Conservation (phyloP, 2,888 invertebrate genomes). For the Loripinus fragilis region DNA sequence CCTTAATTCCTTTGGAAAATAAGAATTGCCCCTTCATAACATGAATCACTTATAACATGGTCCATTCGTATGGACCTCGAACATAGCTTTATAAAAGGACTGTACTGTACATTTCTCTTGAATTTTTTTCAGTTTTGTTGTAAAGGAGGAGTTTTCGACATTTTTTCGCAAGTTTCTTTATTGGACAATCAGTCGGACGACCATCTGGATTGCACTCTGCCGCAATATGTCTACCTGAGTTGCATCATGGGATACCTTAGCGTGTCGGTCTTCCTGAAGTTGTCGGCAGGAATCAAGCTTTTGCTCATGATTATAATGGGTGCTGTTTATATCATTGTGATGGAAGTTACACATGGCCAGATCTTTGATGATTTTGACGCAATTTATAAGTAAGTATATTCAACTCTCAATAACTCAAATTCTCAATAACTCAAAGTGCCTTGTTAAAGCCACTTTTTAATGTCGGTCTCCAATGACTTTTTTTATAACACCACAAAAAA, state of each 20-base stretch:
- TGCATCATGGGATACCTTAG: conserved; percentile 93
- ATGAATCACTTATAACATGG: too few species aligned
- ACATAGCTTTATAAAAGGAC: too few species aligned
- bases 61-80: too few species aligned
- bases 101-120: too few species aligned
- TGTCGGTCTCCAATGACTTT: too few species aligned
- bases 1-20: too few species aligned
- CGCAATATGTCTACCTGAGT: conserved; percentile 93
- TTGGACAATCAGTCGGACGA: conserved; percentile 57
- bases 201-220: conserved; percentile 88
- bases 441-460: too few species aligned
- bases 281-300: conserved; percentile 93
- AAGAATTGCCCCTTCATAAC: too few species aligned
- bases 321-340: conserved; percentile 91
- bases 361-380: conserved; percentile 92
- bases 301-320: conserved; percentile 89
- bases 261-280: conserved; percentile 92
- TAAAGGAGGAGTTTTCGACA: conserved; percentile 74
- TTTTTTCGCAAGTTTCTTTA: conserved; percentile 63
- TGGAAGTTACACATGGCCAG: conserved; percentile 91
- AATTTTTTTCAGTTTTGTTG: conserved; percentile 80
- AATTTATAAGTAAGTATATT: conserved; percentile 63
- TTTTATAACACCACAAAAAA: too few species aligned
- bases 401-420: too few species aligned
- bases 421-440: too few species aligned